These are phyloP conservation scores for Leuctra nigra DNA, from an alignment of 2,888 invertebrate species.

Conservation along the genomic window DNA sequence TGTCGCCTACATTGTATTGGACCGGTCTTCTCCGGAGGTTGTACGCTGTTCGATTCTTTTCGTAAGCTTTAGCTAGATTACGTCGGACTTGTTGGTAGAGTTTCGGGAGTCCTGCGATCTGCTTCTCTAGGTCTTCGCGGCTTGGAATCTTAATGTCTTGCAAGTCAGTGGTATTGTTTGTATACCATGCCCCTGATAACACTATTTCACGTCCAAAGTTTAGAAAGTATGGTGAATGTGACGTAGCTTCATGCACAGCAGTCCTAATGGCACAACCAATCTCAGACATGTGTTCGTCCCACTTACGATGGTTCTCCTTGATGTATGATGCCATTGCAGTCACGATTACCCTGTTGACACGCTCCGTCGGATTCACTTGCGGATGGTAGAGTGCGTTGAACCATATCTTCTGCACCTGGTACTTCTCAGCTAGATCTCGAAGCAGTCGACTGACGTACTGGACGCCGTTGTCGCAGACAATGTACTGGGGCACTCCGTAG, in stretches of 20 bases:
- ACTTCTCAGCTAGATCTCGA: slow-evolving; percentile 22
- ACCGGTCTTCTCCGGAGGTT: slow-evolving; percentile 1
- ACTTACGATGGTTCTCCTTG: slow-evolving; percentile 28
- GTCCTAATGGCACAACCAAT: slow-evolving; percentile 33
- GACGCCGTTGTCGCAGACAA: slow-evolving; percentile 31
- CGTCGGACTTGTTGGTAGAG: not conserved
- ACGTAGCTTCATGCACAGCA: slow-evolving; percentile 30
- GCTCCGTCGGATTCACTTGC: slow-evolving; percentile 35
- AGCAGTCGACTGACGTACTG: slow-evolving; percentile 24
- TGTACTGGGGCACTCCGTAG: slow-evolving; percentile 28
- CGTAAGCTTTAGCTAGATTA: not conserved
- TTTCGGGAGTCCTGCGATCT: not conserved
- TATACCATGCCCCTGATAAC: not conserved
- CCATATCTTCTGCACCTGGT: slow-evolving; percentile 25
- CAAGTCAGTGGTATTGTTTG: not conserved
- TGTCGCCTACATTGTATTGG: not conserved
- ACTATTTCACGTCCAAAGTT: slow-evolving; percentile 27
- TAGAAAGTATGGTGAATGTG: slow-evolving; percentile 27
- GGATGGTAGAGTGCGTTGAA: slow-evolving; percentile 34
- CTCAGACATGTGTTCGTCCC: slow-evolving; percentile 32
- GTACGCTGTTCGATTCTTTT: not conserved
- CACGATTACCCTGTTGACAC: slow-evolving; percentile 33
- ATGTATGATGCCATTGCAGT: slow-evolving; percentile 33
- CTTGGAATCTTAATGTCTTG: not conserved
- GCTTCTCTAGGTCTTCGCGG: not conserved